Percentiles rank a stretch among this genome's conserved stretches.
Evolutionary conservation across 1,140 invertebrate genomes (phyloP).

Genomic region (Papilio dardanus): DNA sequence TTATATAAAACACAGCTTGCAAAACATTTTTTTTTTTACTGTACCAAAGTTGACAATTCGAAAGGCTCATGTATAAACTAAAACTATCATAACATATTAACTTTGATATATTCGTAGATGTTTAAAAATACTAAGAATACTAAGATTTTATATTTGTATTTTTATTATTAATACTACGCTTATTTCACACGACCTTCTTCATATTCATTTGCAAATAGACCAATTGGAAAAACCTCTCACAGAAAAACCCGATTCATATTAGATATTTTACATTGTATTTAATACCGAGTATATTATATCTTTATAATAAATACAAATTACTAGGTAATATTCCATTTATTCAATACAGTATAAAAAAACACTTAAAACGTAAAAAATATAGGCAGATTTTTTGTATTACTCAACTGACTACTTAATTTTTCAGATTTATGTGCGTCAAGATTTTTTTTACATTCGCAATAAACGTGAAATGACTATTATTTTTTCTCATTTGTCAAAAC

Average conservation of each 20-base stretch:
- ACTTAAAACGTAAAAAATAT: background rate
- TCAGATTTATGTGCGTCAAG: background rate
- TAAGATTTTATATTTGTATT: too few species aligned
- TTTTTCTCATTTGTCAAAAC: conserved; percentile 1
- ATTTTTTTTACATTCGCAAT: background rate
- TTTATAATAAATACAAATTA: too few species aligned
- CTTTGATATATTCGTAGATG: too few species aligned
- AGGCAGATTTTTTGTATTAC: too few species aligned
- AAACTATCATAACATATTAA: too few species aligned
- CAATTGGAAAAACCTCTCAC: background rate
- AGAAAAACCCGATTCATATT: background rate
- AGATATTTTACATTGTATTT: background rate
- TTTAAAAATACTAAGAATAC: too few species aligned
- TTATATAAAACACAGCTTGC: too few species aligned
- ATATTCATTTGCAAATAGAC: background rate
- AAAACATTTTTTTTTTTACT: too few species aligned
- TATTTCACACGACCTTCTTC: background rate
- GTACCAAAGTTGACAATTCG: too few species aligned
- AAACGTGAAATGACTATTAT: conserved; percentile 4
- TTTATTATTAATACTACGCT: background rate
- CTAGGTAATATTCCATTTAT: background rate
- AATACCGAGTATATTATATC: background rate
- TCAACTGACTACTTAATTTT: background rate
- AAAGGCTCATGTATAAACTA: too few species aligned
- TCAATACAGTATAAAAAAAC: background rate